Percentiles rank a stretch among this genome's conserved stretches.
Evolutionary conservation across 2,797 vertebrate genomes (phyloP).

Genomic region (Scyliorhinus canicula): DNA sequence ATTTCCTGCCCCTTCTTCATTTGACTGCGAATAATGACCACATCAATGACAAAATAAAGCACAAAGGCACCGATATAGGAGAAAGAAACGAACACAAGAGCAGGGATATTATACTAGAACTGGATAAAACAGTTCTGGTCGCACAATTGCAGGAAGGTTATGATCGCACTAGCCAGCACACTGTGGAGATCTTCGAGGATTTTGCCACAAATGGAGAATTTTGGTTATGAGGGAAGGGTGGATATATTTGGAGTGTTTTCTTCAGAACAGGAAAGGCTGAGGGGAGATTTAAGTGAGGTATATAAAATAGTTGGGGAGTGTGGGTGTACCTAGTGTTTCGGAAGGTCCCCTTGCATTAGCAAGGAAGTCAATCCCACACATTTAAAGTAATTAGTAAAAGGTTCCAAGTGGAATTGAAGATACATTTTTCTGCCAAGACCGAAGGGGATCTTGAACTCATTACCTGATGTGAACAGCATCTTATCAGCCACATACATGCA

Average conservation of each 20-base stretch:
- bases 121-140: not conserved
- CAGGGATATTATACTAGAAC: not conserved
- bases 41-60: not conserved
- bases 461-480: not conserved
- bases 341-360: not conserved
- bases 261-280: not conserved
- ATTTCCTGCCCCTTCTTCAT: not conserved
- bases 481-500: not conserved
- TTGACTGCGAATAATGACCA: not conserved
- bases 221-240: not conserved
- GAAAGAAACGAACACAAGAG: not conserved
- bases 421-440: not conserved
- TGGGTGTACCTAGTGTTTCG: not conserved
- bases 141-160: too few species aligned
- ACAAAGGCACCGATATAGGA: not conserved
- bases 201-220: not conserved
- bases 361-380: not conserved
- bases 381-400: not conserved
- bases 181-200: not conserved
- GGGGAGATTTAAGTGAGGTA: not conserved
- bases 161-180: not conserved
- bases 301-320: not conserved
- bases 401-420: not conserved
- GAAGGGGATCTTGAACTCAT: not conserved
- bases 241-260: not conserved